phyloP scores from a whole-genome alignment of 2,888 invertebrate genomes.

The Xestia sexstrigata region DNA sequence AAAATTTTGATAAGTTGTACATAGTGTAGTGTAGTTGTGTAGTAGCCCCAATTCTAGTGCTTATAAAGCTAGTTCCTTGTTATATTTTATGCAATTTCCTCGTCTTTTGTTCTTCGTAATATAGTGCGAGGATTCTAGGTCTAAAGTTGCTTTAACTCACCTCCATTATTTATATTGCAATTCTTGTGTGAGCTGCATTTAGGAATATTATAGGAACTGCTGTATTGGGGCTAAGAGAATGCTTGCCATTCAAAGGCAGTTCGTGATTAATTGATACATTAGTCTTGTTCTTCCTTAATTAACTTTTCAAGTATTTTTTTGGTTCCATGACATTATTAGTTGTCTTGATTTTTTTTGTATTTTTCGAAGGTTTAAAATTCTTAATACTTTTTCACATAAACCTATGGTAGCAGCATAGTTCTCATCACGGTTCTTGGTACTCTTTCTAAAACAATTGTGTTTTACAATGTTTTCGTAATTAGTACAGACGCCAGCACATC shows the following conservation, averaged over 20 bases:
- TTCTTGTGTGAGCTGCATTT: not conserved
- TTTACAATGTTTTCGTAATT: too few relatives aligned
- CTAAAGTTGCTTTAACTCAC: constrained; percentile 4
- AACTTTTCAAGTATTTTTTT: not conserved
- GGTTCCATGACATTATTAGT: not conserved
- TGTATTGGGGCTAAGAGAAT: not conserved
- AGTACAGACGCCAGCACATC: too few relatives aligned
- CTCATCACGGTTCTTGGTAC: too few relatives aligned
- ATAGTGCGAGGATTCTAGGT: not conserved
- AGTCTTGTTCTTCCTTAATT: not conserved
- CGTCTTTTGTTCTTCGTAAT: constrained; percentile 25
- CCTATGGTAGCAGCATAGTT: too few relatives aligned
- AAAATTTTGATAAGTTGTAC: constrained; percentile 9
- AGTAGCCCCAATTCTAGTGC: not conserved
- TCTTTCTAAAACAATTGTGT: too few relatives aligned
- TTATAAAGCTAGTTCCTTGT: not conserved
- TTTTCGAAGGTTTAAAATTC: not conserved
- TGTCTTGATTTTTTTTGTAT: not conserved
- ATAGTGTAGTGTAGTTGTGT: too few relatives aligned
- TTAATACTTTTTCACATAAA: too few relatives aligned
- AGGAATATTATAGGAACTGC: not conserved
- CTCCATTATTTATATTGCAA: constrained; percentile 6
- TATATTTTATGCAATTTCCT: constrained; percentile 1
- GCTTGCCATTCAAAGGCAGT: not conserved
- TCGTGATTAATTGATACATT: not conserved